A percentile compares a stretch with the other conserved stretches of the same genome.
These are phyloP conservation scores for Solenopsis invicta DNA, from an alignment of 1,140 invertebrate species.

Conservation along the genomic window DNA sequence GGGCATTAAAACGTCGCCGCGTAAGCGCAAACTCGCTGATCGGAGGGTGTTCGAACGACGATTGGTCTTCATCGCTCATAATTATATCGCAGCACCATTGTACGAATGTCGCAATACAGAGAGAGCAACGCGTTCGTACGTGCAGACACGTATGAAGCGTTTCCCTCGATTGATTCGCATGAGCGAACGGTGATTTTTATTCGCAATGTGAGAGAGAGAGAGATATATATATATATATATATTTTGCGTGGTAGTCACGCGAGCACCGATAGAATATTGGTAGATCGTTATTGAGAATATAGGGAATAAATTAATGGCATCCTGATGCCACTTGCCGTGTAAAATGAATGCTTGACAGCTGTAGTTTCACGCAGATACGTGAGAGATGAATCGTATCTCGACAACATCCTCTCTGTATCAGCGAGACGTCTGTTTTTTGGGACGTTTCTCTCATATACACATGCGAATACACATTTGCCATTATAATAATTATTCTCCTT, in stretches of 20 bases:
- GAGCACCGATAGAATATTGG: constrained; percentile 8
- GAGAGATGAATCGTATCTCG: constrained; percentile 35
- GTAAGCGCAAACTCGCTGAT: constrained; percentile 40
- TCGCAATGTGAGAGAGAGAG: background rate
- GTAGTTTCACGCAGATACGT: background rate
- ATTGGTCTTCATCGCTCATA: constrained; percentile 36
- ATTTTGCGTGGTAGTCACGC: background rate
- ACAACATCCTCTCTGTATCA: constrained; percentile 21
- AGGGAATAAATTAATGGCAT: background rate
- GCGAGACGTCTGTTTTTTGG: constrained; percentile 37
- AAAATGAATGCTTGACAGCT: background rate
- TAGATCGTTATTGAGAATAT: constrained; percentile 19
- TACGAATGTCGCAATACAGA: background rate
- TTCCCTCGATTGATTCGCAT: constrained; percentile 2
- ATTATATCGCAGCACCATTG: background rate
- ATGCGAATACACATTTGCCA: constrained; percentile 43
- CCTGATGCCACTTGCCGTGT: background rate
- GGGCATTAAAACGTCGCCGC: constrained; percentile 20
- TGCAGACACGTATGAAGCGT: background rate
- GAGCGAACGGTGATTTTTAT: constrained; percentile 3
- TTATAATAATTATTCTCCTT: constrained; percentile 65
- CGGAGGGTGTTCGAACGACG: constrained; percentile 37
- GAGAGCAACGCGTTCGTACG: background rate
- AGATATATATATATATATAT: no score
- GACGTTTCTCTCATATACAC: constrained; percentile 31